Percentiles rank a stretch among this genome's conserved stretches.
Conservation (phyloP, 2,888 invertebrate genomes). For the Metopia argyrocephala region DNA sequence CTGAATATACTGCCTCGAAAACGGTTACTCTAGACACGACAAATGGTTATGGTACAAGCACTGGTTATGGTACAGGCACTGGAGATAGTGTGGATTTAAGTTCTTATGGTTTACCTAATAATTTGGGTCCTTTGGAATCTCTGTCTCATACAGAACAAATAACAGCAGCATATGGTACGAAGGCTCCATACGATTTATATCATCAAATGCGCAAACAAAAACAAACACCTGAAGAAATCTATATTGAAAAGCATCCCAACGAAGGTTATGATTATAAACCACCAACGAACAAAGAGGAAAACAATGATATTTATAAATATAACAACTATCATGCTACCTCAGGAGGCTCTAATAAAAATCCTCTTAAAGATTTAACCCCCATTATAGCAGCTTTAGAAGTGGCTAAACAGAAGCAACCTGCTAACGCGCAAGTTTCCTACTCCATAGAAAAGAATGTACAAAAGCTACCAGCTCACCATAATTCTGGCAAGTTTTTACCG, state of each 20-base stretch:
- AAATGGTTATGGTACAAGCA: slow-evolving; percentile 33
- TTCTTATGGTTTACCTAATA: slow-evolving; percentile 68
- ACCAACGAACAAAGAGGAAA: slow-evolving; percentile 42
- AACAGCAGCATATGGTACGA: slow-evolving; percentile 75
- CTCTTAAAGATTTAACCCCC: slow-evolving; percentile 72
- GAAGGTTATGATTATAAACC: slow-evolving; percentile 72
- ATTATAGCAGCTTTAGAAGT: slow-evolving; percentile 75
- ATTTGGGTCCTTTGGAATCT: slow-evolving; percentile 74
- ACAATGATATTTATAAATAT: slow-evolving; percentile 67
- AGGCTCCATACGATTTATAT: slow-evolving; percentile 70
- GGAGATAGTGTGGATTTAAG: slow-evolving; percentile 65
- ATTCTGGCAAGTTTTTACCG: slow-evolving; percentile 64
- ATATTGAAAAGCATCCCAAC: slow-evolving; percentile 75
- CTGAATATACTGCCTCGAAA: slow-evolving; percentile 74
- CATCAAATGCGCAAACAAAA: slow-evolving; percentile 76
- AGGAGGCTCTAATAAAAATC: slow-evolving; percentile 61
- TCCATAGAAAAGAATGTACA: slow-evolving; percentile 74
- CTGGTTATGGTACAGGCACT: slow-evolving; percentile 16
- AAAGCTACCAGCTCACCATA: slow-evolving; percentile 63
- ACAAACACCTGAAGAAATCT: slow-evolving; percentile 71
- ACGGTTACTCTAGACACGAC: slow-evolving; percentile 72
- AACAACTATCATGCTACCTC: slow-evolving; percentile 70
- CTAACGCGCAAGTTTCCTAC: slow-evolving; percentile 62
- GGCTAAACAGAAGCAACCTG: slow-evolving; percentile 69
- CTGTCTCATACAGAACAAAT: slow-evolving; percentile 76